These are phyloP conservation scores for Coreoperca whiteheadi DNA, from an alignment of 2,113 vertebrate genomes.

Conservation along the genomic window DNA sequence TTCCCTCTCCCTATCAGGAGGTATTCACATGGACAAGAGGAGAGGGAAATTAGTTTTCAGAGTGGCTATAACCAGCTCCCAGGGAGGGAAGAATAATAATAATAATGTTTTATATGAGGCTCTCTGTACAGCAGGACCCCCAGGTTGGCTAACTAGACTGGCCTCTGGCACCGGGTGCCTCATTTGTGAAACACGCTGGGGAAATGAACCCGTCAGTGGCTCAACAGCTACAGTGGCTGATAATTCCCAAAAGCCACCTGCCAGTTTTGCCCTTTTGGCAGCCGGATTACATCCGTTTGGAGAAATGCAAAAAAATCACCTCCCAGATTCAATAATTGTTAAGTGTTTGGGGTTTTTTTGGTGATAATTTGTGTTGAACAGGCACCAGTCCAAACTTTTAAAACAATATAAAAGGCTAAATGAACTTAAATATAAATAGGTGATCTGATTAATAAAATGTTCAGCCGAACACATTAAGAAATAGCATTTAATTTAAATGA, in stretches of 20 bases:
- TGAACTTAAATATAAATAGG: too few species aligned
- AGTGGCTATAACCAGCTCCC: conserved; percentile 58
- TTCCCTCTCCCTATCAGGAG: conserved; percentile 66
- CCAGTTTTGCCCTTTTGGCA: background rate
- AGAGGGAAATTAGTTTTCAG: conserved; percentile 77
- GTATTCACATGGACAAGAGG: conserved; percentile 74
- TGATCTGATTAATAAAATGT: background rate
- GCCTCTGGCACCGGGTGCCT: conserved; percentile 54
- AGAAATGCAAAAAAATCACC: background rate
- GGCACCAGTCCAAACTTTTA: background rate
- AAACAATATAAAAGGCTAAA: background rate
- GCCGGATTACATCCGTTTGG: background rate
- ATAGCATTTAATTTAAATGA: background rate
- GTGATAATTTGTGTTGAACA: background rate
- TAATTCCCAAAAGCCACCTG: conserved; percentile 24
- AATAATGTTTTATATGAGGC: conserved; percentile 66
- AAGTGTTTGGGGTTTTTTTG: background rate
- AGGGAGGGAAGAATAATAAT: conserved; percentile 67
- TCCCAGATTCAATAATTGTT: background rate
- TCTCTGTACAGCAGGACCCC: conserved; percentile 38
- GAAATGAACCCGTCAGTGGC: conserved; percentile 36
- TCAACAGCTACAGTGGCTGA: conserved; percentile 31
- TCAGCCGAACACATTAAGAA: background rate
- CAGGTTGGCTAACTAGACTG: conserved; percentile 62
- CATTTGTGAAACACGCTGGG: conserved; percentile 33